A percentile compares a stretch with the other conserved stretches of the same genome.
Conservation (phyloP, 1,140 invertebrate genomes). For the Panagrolaimus sp. region DNA sequence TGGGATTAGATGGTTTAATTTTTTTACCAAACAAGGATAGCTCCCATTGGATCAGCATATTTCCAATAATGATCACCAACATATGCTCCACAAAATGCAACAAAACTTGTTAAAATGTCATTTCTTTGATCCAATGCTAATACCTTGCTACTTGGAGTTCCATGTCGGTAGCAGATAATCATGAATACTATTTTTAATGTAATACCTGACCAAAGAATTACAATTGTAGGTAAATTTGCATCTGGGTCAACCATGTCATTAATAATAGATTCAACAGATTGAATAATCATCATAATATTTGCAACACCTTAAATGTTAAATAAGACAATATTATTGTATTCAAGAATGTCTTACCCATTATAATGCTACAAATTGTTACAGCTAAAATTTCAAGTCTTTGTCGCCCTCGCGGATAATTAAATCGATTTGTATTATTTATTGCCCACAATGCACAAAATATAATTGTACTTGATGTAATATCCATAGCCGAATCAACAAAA, state of each 20-base stretch:
- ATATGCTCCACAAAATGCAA: slow-evolving; percentile 38
- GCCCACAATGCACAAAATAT: slow-evolving; percentile 35
- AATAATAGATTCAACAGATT: slow-evolving; percentile 42
- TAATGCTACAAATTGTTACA: slow-evolving; percentile 38
- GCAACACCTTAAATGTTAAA: not conserved
- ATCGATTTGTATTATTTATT: slow-evolving; percentile 45
- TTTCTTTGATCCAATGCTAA: slow-evolving; percentile 44
- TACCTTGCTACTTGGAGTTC: slow-evolving; percentile 24
- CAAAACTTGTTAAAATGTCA: slow-evolving; percentile 44
- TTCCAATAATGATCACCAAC: slow-evolving; percentile 41
- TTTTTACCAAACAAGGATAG: slow-evolving; percentile 42
- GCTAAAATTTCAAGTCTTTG: slow-evolving; percentile 42
- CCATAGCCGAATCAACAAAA: slow-evolving; percentile 45
- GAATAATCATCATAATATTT: slow-evolving; percentile 40
- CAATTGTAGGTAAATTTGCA: slow-evolving; percentile 36
- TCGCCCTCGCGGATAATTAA: slow-evolving; percentile 45
- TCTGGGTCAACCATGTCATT: slow-evolving; percentile 40
- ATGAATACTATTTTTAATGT: slow-evolving; percentile 36
- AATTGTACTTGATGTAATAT: slow-evolving; percentile 27
- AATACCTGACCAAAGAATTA: slow-evolving; percentile 37
- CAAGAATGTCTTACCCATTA: not conserved
- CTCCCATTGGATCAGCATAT: slow-evolving; percentile 46
- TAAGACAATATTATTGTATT: not conserved
- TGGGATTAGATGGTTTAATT: not conserved
- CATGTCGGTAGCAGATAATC: slow-evolving; percentile 40